A percentile compares a stretch with the other conserved stretches of the same genome.
Conservation (phyloP, 2,113 vertebrate species). For the Bufo gargarizans region DNA sequence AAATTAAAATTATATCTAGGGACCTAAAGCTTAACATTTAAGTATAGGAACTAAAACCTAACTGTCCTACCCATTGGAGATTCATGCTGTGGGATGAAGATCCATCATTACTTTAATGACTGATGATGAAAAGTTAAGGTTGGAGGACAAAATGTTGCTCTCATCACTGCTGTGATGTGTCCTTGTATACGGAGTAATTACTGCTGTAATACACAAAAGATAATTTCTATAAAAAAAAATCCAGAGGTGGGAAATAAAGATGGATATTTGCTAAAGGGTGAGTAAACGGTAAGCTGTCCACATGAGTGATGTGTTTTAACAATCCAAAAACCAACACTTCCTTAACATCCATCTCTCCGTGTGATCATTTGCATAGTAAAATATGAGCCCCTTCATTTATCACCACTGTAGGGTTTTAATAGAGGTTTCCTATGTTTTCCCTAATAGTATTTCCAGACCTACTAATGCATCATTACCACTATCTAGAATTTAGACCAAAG, state of each 20-base stretch:
- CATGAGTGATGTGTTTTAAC: constrained; percentile 32
- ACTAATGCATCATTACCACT: constrained; percentile 57
- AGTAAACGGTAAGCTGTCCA: constrained; percentile 32
- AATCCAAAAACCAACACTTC: constrained; percentile 23
- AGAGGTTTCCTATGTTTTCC: constrained; percentile 31
- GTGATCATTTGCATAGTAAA: constrained; percentile 48
- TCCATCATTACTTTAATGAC: not conserved
- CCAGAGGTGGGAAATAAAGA: constrained; percentile 7
- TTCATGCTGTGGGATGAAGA: not conserved
- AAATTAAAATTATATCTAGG: not conserved
- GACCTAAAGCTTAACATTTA: not conserved
- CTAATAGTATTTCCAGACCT: constrained; percentile 49
- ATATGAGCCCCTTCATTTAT: constrained; percentile 42
- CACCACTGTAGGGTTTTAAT: constrained; percentile 17
- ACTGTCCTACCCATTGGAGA: not conserved
- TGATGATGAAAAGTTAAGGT: not conserved
- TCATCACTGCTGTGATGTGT: not conserved
- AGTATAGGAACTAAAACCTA: not conserved
- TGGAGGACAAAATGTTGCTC: not conserved
- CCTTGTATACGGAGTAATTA: not conserved
- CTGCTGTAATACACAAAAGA: constrained; percentile 3
- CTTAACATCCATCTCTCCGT: constrained; percentile 22
- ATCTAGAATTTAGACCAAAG: constrained; percentile 43
- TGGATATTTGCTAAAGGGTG: constrained; percentile 15
- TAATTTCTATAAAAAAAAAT: not conserved